Conservation (phyloP, 2,888 invertebrate species). For the Lamellibrachia satsuma region DNA sequence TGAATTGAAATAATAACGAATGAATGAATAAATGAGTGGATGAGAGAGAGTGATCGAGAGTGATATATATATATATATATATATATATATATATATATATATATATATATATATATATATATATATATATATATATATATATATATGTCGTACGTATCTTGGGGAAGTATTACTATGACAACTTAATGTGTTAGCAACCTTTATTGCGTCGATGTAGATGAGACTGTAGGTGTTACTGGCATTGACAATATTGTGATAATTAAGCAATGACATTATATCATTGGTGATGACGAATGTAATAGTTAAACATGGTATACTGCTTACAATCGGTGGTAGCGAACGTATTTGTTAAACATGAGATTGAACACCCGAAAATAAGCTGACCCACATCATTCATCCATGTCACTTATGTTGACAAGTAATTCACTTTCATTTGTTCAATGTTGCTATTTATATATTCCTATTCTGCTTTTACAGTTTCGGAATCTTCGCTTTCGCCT, state of each 20-base stretch:
- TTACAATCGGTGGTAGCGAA: not conserved
- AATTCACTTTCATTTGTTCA: not conserved
- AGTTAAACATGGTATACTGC: not conserved
- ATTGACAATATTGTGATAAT: not conserved
- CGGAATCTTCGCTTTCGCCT: not conserved
- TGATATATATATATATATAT: not conserved
- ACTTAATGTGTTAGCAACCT: not conserved
- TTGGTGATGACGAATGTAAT: not conserved
- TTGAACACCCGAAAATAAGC: too few species aligned
- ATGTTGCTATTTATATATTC: not conserved
- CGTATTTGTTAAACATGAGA: not conserved
- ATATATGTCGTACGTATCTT: not conserved
- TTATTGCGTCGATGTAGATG: not conserved
- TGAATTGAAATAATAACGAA: too few species aligned
- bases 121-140: not conserved
- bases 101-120: not conserved
- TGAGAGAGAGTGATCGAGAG: too few species aligned
- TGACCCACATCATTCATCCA: too few species aligned
- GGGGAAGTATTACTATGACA: not conserved
- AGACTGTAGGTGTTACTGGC: not conserved
- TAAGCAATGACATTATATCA: not conserved
- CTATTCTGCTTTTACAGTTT: not conserved
- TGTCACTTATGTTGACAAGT: not conserved
- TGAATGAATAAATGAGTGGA: too few species aligned
- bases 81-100: not conserved